These are phyloP conservation scores for Ciconia boyciana DNA, from an alignment of 2,113 vertebrate genomes.

Conservation along the genomic window DNA sequence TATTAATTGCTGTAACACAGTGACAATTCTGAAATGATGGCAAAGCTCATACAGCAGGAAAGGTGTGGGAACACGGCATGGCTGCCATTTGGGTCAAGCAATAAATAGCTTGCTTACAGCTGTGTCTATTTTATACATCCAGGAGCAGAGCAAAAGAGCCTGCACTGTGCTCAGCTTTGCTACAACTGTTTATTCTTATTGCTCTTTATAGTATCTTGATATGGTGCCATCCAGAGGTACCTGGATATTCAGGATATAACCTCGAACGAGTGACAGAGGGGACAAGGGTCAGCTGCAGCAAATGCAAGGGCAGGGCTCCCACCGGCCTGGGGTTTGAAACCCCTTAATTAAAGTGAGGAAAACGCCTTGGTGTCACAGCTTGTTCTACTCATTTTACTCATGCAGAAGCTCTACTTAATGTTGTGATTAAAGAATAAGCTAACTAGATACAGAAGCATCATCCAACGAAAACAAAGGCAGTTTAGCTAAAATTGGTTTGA, in stretches of 20 bases:
- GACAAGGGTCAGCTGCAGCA: not conserved
- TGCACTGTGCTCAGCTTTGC: not conserved
- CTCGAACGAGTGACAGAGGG: not conserved
- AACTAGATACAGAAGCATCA: not conserved
- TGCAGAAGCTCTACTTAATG: not conserved
- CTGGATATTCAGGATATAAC: not conserved
- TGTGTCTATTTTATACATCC: rapidly evolving
- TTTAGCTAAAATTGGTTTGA: not conserved
- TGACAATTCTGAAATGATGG: not conserved
- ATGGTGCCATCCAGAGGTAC: not conserved
- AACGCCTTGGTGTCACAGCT: not conserved
- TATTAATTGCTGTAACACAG: not conserved
- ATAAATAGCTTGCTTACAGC: not conserved
- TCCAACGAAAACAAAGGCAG: not conserved
- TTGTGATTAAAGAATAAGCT: not conserved
- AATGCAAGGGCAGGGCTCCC: not conserved
- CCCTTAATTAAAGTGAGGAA: not conserved
- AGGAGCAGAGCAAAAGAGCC: not conserved
- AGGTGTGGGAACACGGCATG: rapidly evolving
- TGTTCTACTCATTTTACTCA: not conserved
- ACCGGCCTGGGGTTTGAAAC: not conserved
- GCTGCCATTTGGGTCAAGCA: not conserved
- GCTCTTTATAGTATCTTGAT: not conserved
- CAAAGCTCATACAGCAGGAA: not conserved
- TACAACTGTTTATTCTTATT: not conserved